Evolutionary conservation across 1,140 invertebrate species (phyloP), one percentile per base, ranked within the genome.

Genomic region (Rhopalosiphum padi): DNA sequence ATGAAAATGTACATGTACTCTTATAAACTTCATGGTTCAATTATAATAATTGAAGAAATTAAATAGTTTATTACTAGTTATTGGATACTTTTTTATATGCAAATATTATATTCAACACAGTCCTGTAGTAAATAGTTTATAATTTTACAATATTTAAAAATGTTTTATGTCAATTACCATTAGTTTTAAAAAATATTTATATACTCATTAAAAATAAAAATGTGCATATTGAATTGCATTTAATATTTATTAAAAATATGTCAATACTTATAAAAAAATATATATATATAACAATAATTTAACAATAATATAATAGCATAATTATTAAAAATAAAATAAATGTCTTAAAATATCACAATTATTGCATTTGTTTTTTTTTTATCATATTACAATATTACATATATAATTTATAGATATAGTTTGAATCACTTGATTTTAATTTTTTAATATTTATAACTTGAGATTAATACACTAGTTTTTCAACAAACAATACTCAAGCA

Each of bases 141-240:
- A 89, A n/a, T 25, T 41, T 37, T 90, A 90, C 60, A 51, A 23
- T 60, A 90, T 90, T 43, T 68, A 37, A 35, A 68, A 68, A 68
- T 68, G 25, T 85, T 93, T 86, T 51, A 23, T 51, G 91, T 93
- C 91, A 93, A 93, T 93, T 93, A 93, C 91, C 82, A 93, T 86
- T 93, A 93, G 82, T 51, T 55, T 93, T 93, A 85, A 93, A 85
- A 93, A 35, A 85, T 83, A 82, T 82, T 51, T 92, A 85, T 91
- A 85, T 93, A 85, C 35, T 55, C 77, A 86, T 37, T 0, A 21
- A 85, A n/a, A 55, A 51, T 77, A 23, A 37, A 46, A 46, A 83
- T 23, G 3, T 46, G 30, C 9, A 23, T 83, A 55, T 30, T 86
- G 25, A 90, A 43, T 55, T 55, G 35, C 82, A 93, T 93, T 93